Conservation (phyloP, 2,113 vertebrate species). For the Scopus umbretta region DNA sequence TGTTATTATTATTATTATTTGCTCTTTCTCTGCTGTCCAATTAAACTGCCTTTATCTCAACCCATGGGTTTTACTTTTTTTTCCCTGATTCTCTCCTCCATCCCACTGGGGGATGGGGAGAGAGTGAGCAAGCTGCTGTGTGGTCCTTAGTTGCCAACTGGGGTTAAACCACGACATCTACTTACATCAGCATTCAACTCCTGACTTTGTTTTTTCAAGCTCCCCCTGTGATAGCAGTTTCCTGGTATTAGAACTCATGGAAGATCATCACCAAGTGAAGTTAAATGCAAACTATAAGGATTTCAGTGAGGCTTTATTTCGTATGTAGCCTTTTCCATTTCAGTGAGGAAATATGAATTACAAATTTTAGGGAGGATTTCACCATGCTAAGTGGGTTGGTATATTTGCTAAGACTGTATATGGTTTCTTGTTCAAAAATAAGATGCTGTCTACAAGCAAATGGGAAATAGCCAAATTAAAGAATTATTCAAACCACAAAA, state of each 20-base stretch:
- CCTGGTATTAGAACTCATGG: neutral
- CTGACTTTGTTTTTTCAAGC: neutral
- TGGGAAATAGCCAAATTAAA: neutral
- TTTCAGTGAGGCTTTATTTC: neutral
- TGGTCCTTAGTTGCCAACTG: no score
- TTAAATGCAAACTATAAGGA: neutral
- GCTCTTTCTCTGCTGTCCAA: no score
- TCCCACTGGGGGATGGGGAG: no score
- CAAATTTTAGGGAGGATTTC: neutral
- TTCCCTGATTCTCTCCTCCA: no score
- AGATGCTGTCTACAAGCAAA: neutral
- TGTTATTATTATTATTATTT: no score
- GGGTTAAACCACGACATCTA: no score
- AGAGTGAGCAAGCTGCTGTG: no score
- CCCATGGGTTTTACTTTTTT: no score
- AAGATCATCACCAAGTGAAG: neutral
- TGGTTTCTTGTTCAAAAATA: neutral
- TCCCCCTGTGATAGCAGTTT: neutral
- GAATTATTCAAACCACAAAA: neutral
- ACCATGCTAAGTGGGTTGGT: neutral
- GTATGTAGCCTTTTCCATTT: neutral
- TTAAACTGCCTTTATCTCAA: no score
- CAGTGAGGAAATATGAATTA: neutral
- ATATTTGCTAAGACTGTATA: neutral
- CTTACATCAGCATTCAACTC: neutral